These are phyloP conservation scores for Larimichthys polyactis DNA, from an alignment of 2,113 vertebrate species.

Conservation along the genomic window DNA sequence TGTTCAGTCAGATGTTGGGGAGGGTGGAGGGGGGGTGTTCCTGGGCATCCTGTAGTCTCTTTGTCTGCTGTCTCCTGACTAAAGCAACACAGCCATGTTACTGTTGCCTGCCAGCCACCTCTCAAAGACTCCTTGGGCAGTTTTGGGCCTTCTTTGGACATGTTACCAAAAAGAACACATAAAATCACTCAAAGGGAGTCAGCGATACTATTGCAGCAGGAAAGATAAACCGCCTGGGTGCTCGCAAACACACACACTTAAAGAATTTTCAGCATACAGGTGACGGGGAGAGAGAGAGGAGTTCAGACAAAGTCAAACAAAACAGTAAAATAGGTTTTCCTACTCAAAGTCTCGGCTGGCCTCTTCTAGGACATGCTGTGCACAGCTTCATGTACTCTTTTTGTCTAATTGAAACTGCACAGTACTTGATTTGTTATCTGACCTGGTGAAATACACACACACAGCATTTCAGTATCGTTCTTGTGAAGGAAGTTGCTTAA, in stretches of 20 bases:
- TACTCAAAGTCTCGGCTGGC: not conserved
- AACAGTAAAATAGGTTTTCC: not conserved
- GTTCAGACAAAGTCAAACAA: slow-evolving; percentile 26
- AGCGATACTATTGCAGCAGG: slow-evolving; percentile 31
- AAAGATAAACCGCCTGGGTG: slow-evolving; percentile 56
- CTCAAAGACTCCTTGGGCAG: slow-evolving; percentile 65
- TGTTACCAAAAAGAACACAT: slow-evolving; percentile 20
- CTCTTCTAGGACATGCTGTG: not conserved
- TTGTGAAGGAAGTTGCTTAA: slow-evolving; percentile 31
- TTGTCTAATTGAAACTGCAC: not conserved
- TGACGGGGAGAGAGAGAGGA: slow-evolving; percentile 47
- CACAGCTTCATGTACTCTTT: not conserved
- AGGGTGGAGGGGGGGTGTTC: slow-evolving; percentile 50
- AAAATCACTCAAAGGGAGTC: slow-evolving; percentile 38
- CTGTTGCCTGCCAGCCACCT: slow-evolving; percentile 70
- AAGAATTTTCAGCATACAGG: slow-evolving; percentile 69
- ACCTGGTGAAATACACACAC: slow-evolving; percentile 23
- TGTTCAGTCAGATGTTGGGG: slow-evolving; percentile 80
- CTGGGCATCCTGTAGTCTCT: slow-evolving; percentile 82
- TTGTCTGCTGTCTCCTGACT: slow-evolving; percentile 81
- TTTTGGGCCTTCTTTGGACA: slow-evolving; percentile 47
- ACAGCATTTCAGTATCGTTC: not conserved
- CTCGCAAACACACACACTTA: not conserved
- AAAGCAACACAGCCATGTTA: slow-evolving; percentile 71
- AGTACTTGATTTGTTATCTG: slow-evolving; percentile 33